Conservation (phyloP, 2,797 vertebrate species). For the Bradypodion ventrale region DNA sequence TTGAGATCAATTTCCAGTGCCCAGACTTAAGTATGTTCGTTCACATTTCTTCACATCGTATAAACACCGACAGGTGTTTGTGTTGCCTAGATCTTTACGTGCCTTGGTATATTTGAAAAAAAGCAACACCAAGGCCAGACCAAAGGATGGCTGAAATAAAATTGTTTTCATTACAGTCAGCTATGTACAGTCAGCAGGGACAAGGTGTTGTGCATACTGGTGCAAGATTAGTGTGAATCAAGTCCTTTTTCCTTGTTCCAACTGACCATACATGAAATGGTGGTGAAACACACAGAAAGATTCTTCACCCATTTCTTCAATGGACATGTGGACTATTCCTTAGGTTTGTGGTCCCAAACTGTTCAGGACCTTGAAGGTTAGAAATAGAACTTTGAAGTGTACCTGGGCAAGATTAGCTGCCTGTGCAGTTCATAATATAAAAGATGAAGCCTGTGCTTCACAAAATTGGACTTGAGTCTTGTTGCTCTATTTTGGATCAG, state of each 20-base stretch:
- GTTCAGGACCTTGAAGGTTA: background rate
- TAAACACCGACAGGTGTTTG: conserved; percentile 56
- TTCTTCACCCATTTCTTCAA: background rate
- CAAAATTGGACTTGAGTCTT: no score
- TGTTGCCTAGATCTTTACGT: conserved; percentile 49
- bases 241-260: background rate
- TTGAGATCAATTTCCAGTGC: conserved; percentile 55
- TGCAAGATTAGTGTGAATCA: background rate
- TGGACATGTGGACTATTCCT: background rate
- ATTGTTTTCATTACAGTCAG: background rate
- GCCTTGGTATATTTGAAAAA: background rate
- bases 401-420: no score
- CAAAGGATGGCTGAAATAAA: background rate
- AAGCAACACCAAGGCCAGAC: background rate
- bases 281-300: background rate
- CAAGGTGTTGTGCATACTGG: background rate
- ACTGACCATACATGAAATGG: background rate
- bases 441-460: no score
- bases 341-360: background rate
- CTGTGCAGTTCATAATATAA: no score
- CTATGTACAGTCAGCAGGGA: background rate
- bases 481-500: no score
- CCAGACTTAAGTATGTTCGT: conserved; percentile 54
- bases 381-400: no score
- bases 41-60: conserved; percentile 57